Conservation (phyloP, 2,797 vertebrate genomes). For the Meda fulgida region DNA sequence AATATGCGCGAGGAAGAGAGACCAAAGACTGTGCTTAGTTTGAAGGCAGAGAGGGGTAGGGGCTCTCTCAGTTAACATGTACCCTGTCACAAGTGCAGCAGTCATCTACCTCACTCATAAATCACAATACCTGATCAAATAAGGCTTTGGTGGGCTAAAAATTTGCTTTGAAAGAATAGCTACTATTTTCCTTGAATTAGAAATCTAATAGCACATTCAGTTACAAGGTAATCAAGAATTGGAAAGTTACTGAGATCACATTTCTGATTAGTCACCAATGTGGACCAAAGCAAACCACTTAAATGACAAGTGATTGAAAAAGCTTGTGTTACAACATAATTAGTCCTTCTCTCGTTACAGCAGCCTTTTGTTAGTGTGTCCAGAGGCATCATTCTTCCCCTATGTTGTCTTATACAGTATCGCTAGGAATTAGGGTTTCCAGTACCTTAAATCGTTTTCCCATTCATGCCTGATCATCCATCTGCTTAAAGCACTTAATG, state of each 20-base stretch:
- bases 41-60: not conserved
- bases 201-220: not conserved
- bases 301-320: slow-evolving; percentile 9
- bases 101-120: not conserved
- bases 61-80: too few relatives aligned
- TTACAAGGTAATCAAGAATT: not conserved
- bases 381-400: not conserved
- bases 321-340: slow-evolving; percentile 6
- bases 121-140: too few relatives aligned
- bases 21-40: not conserved
- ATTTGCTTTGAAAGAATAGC: not conserved
- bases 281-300: not conserved
- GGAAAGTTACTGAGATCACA: slow-evolving; percentile 10
- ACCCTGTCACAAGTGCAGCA: not conserved
- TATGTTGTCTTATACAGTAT: slow-evolving; percentile 4
- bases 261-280: slow-evolving; percentile 5
- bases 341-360: not conserved
- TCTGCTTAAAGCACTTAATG: slow-evolving; percentile 36
- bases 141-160: too few relatives aligned
- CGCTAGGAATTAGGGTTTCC: not conserved
- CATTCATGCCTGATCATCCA: slow-evolving; percentile 32
- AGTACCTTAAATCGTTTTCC: slow-evolving; percentile 7
- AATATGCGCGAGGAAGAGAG: not conserved
- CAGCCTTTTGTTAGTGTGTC: not conserved
- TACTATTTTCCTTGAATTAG: not conserved